These are phyloP conservation scores for Drosophila repleta DNA, from an alignment of 1,140 invertebrate genomes.

Conservation along the genomic window DNA sequence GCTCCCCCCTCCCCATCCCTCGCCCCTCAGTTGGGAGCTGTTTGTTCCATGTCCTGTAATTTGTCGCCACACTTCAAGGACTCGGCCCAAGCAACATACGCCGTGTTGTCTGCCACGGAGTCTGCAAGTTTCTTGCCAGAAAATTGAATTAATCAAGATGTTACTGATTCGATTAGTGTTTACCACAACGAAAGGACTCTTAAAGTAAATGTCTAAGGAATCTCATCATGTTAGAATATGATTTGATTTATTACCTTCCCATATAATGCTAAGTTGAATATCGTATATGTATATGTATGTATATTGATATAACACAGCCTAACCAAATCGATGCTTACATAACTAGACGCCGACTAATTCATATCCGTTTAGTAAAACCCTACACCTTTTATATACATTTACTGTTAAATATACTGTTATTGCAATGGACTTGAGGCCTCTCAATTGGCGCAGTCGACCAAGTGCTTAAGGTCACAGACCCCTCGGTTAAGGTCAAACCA, in stretches of 20 bases:
- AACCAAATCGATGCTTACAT: slow-evolving; percentile 16
- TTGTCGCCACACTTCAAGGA: slow-evolving; percentile 58
- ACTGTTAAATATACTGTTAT: slow-evolving; percentile 4
- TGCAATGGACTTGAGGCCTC: background rate
- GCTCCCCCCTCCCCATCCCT: background rate
- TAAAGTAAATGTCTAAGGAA: background rate
- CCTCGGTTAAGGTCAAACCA: slow-evolving; percentile 48
- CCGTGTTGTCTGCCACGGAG: background rate
- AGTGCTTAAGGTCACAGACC: slow-evolving; percentile 32
- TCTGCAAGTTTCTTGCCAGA: slow-evolving; percentile 10
- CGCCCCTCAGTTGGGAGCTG: slow-evolving; percentile 19
- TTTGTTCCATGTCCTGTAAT: slow-evolving; percentile 65
- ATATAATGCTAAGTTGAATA: too few relatives aligned
- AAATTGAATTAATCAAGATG: slow-evolving; percentile 28
- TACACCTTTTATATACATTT: slow-evolving; percentile 12
- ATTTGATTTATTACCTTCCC: slow-evolving; percentile 32
- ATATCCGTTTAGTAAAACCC: slow-evolving; percentile 7
- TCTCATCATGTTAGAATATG: slow-evolving; percentile 7
- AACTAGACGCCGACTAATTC: slow-evolving; percentile 23
- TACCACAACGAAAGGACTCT: slow-evolving; percentile 3
- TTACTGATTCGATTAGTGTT: slow-evolving; percentile 18
- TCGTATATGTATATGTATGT: background rate
- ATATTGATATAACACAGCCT: slow-evolving; percentile 6
- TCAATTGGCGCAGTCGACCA: slow-evolving; percentile 26
- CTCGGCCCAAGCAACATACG: background rate